Evolutionary conservation across 2,113 vertebrate genomes (phyloP), one percentile per base, ranked within the genome.

Genomic region (Menura novaehollandiae): DNA sequence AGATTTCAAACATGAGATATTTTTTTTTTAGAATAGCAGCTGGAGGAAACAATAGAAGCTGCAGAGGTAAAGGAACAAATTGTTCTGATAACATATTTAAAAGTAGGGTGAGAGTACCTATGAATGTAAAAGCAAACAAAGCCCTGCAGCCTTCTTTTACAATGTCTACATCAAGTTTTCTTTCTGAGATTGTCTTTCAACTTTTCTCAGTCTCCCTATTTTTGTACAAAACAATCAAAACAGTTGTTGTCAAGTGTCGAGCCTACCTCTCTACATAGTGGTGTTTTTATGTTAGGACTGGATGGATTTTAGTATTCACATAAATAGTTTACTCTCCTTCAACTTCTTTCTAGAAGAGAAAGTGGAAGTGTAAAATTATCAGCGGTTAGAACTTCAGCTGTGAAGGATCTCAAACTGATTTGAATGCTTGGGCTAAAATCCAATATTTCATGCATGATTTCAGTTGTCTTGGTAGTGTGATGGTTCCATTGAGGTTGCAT

Each of bases 71-170:
- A 89, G 39, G 80, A 95, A 89, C 39, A 92, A 68, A 92, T 74
- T 60, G 52, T 95, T 89, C 86, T 2, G 24, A 72, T 95, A 87
- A 74, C 19, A 33, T 58, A 55, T 72, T 84, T 93, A 81, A 78
- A 91, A 75, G 60, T 33, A 71, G 2, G 0, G 73, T 88, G 59
- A 90, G 74, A 76, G n/a, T 43, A 30, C 37, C 83, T 74, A 15
- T 80, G 67, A 71, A 88, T 63, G 51, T 78, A 79, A 94, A 94
- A 86, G 39, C 63, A 95, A 93, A 88, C 59, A 91, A 80, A 96
- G 55, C 78, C 82, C 82, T 59, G 47, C 35, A 63, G 82, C 46
- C 15, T 47, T 59, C 82, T 77, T 80, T 84, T 67, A 44, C 12
- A 23, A 39, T 47, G 33, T 74, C 71, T 88, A 23, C 17, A 30